A percentile compares a stretch with the other conserved stretches of the same genome.
These are phyloP conservation scores for Prionace glauca DNA, from an alignment of 2,797 vertebrate genomes.

Conservation along the genomic window DNA sequence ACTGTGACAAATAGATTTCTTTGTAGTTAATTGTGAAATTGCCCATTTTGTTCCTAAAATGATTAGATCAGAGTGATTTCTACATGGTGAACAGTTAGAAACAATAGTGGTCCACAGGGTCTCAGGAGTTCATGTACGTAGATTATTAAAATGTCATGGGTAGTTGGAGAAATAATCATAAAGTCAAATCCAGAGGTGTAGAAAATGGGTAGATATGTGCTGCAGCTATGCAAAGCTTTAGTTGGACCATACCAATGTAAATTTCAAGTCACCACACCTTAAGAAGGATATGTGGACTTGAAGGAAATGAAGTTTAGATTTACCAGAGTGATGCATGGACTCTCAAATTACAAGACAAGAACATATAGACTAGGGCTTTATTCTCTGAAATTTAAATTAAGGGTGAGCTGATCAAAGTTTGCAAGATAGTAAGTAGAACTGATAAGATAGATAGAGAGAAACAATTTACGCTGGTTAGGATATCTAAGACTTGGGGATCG, in stretches of 20 bases:
- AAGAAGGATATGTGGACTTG: too few relatives aligned
- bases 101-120: neutral
- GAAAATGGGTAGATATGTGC: too few relatives aligned
- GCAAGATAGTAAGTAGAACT: neutral
- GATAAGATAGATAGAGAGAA: neutral
- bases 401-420: neutral
- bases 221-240: too few relatives aligned
- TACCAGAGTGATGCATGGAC: too few relatives aligned
- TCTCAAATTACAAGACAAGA: neutral
- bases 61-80: neutral
- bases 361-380: neutral
- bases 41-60: neutral
- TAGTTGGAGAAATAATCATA: too few relatives aligned
- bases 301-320: too few relatives aligned
- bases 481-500: too few relatives aligned
- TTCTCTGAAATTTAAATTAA: neutral
- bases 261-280: too few relatives aligned
- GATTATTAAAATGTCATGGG: too few relatives aligned
- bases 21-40: neutral
- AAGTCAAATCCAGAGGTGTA: too few relatives aligned
- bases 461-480: neutral
- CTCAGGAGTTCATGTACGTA: neutral
- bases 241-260: too few relatives aligned
- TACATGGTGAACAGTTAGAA: neutral
- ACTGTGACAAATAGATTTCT: neutral